These are phyloP conservation scores for Diachasma alloeum DNA, from an alignment of 1,140 invertebrate genomes.

Conservation along the genomic window DNA sequence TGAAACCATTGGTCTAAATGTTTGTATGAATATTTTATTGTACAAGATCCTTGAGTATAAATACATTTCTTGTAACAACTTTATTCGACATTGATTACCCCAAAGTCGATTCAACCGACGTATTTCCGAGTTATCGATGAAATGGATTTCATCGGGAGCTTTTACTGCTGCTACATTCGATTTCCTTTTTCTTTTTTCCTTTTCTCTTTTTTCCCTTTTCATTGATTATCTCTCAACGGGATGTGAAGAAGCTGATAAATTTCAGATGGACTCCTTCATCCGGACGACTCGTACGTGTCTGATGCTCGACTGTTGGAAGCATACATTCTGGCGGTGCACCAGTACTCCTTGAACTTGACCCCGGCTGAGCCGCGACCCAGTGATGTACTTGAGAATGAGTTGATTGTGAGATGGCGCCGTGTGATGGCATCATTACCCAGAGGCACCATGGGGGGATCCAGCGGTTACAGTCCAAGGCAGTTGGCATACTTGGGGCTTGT, in stretches of 20 bases:
- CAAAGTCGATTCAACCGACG: neutral
- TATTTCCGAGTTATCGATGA: neutral
- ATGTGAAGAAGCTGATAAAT: neutral
- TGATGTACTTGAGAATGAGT: constrained; percentile 44
- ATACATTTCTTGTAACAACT: neutral
- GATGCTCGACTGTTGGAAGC: constrained; percentile 45
- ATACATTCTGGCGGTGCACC: constrained; percentile 42
- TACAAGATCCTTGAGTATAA: too few relatives aligned
- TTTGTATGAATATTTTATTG: too few relatives aligned
- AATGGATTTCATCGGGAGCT: neutral
- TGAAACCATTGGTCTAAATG: neutral
- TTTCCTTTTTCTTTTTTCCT: neutral
- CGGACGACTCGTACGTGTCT: constrained; percentile 45
- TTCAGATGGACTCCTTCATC: constrained; percentile 44
- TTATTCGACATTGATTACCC: constrained; percentile 20
- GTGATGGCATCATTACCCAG: constrained; percentile 44
- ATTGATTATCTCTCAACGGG: neutral
- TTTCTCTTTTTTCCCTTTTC: neutral
- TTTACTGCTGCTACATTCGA: neutral
- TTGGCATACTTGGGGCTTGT: constrained; percentile 61
- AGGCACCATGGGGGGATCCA: constrained; percentile 37
- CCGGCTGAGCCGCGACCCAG: constrained; percentile 27
- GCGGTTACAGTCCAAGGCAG: constrained; percentile 58
- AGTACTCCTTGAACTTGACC: constrained; percentile 33
- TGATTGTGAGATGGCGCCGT: constrained; percentile 44